Base-by-base conservation (phyloP, 1,140 invertebrate genomes). In the Drosophila grimshawi region DNA sequence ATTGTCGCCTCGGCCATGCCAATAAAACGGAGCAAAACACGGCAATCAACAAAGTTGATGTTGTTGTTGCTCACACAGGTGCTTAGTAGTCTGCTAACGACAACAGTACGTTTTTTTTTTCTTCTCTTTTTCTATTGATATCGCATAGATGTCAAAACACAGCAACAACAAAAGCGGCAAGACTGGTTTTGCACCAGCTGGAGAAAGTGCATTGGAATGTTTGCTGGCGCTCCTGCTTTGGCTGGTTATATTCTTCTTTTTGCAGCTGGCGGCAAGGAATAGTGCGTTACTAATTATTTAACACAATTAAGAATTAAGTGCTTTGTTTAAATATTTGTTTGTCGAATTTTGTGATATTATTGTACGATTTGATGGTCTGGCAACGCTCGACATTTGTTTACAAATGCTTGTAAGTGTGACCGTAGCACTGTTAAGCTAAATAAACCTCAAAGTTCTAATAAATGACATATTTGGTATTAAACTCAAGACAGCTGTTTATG, bases 91-190 rank as follows among this genome's bases (percentile, higher is more conserved):
- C 76, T 63, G 77, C 82, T 86, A 88, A 86, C 78, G 72, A 88
- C 74, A 76, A 41, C 55, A 65, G 48, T 43, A 55, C 61, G 57
- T 41, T 61, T 51, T 61, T 81, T 61, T 76, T 80, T 83, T 79
- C 79, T 80, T 88, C 71, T 86, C 80, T 82, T 83, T 77, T 78
- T 81, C 73, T 85, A 86, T 86, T 86, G 83, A 86, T 86, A 86
- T 86, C 77, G 85, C 66, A 88, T 86, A 78, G 83, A 86, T 86
- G 82, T 89, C 83, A 86, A 85, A 72, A 67, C 4, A 45, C 27
- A 60, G 33, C 57, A 60, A 59, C 39, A 32, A 81, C 6, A 39
- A 77, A 80, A 86, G 83, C 82, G 78, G 75, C 78, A 81, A 76
- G 81, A 86, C 81, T 65, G 82, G 82, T 86, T 86, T 86, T 89